These are phyloP conservation scores for Aurelia aurita complex sp. Pacific DNA, from an alignment of 30 jellyfish, hydroid and myxozoan species.

Conservation along the genomic window DNA sequence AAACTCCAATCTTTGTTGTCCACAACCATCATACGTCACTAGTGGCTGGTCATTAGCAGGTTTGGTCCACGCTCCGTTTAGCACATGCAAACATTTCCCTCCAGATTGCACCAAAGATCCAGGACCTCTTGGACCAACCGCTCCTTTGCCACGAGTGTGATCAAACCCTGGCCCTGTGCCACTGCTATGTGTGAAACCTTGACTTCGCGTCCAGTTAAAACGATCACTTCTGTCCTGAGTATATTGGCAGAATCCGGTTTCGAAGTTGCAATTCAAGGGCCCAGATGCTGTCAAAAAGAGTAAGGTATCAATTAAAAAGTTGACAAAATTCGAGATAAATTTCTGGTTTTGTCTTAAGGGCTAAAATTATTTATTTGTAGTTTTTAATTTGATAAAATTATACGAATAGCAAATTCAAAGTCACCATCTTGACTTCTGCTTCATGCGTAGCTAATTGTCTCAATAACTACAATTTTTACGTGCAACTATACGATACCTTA, in stretches of 20 bases:
- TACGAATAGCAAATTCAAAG: too few relatives aligned
- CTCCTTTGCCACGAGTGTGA: constrained; percentile 96
- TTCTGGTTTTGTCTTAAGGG: neutral
- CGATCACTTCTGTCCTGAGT: constrained; percentile 56
- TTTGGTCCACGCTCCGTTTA: constrained; percentile 86
- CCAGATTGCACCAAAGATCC: constrained; percentile 89
- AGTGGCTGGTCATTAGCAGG: constrained; percentile 86
- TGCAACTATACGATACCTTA: too few relatives aligned
- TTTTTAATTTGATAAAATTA: too few relatives aligned
- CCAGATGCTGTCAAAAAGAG: constrained; percentile 72
- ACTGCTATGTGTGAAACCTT: constrained; percentile 82
- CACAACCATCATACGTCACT: constrained; percentile 92
- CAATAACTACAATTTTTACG: too few relatives aligned
- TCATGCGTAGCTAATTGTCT: too few relatives aligned
- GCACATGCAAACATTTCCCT: constrained; percentile 86
- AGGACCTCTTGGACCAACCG: constrained; percentile 91
- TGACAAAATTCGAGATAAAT: neutral
- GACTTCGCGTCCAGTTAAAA: constrained; percentile 95
- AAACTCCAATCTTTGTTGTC: constrained; percentile 88
- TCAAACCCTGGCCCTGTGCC: constrained; percentile 94
- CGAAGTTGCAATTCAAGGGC: constrained; percentile 86
- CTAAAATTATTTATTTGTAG: too few relatives aligned
- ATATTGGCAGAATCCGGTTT: constrained; percentile 73
- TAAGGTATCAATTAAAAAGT: neutral
- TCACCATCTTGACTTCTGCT: too few relatives aligned